phyloP scores from a whole-genome alignment of 2,797 vertebrate genomes.

The Merluccius polli region DNA sequence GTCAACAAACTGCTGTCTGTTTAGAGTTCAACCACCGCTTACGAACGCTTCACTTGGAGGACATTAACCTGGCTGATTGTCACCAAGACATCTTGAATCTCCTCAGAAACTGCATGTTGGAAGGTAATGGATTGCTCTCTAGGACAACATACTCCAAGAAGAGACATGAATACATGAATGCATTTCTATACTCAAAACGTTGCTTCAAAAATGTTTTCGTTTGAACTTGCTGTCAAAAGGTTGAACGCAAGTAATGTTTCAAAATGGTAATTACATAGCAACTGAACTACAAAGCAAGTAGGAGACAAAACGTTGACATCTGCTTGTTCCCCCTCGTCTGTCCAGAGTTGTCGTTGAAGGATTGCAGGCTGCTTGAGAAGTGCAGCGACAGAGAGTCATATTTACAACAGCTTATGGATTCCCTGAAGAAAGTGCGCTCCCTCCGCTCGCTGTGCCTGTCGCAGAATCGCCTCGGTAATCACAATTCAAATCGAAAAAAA shows the following conservation, averaged over 20 bases:
- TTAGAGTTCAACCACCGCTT: slow-evolving; percentile 75
- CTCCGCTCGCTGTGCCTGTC: slow-evolving; percentile 81
- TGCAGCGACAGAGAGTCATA: slow-evolving; percentile 66
- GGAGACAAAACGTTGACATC: neutral
- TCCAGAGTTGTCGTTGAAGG: slow-evolving; percentile 81
- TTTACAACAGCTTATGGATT: slow-evolving; percentile 74
- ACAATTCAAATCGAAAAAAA: neutral
- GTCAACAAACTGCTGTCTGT: slow-evolving; percentile 3
- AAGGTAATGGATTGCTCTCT: slow-evolving; percentile 70
- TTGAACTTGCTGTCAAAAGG: too few species aligned
- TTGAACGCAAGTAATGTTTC: too few species aligned
- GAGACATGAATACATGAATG: neutral
- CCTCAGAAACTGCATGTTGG: slow-evolving; percentile 73
- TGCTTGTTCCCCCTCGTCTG: slow-evolving; percentile 1
- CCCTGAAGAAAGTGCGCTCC: slow-evolving; percentile 74
- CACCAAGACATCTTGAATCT: slow-evolving; percentile 80
- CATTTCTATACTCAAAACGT: neutral
- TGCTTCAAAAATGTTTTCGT: neutral
- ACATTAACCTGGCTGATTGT: slow-evolving; percentile 83
- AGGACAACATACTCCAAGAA: neutral
- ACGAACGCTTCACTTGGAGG: slow-evolving; percentile 79
- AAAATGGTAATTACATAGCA: neutral
- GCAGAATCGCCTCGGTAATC: slow-evolving; percentile 85
- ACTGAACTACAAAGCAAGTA: neutral
- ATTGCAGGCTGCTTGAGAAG: slow-evolving; percentile 88